Conservation (phyloP, 2,113 vertebrate species). For the Cochlearius cochlearius region DNA sequence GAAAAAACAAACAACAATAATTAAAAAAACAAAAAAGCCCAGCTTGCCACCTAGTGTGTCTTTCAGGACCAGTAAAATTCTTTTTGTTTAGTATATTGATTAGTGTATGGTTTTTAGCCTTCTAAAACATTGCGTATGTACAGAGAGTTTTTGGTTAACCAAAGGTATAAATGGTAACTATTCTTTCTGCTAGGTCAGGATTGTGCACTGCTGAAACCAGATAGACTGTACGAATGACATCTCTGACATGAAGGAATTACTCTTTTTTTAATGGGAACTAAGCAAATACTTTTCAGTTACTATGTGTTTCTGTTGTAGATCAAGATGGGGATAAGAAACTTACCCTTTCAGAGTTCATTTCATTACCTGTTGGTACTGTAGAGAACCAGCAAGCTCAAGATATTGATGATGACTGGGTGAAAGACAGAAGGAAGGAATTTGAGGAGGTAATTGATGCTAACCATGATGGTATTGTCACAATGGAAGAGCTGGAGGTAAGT, state of each 20-base stretch:
- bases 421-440: conserved; percentile 91
- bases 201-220: not conserved
- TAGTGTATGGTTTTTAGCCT: not conserved
- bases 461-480: conserved; percentile 85
- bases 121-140: not conserved
- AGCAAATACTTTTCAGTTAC: not conserved
- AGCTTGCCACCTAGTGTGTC: not conserved
- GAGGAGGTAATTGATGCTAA: conserved; percentile 90
- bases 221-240: not conserved
- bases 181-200: not conserved
- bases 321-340: conserved; percentile 90
- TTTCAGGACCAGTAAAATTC: not conserved
- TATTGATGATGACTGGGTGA: conserved; percentile 93
- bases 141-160: not conserved
- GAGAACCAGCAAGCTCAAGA: conserved; percentile 95
- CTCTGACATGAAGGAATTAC: not conserved
- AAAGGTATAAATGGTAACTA: not conserved
- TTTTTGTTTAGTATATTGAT: not conserved
- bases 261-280: not conserved
- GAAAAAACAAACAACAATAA: not conserved
- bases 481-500: conserved; percentile 91
- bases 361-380: conserved; percentile 89
- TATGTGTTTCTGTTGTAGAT: conserved; percentile 67
- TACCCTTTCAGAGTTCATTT: conserved; percentile 92
- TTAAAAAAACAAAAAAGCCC: no score